Conservation (phyloP, 2,113 vertebrate genomes). For the Coracopsis vasa region DNA sequence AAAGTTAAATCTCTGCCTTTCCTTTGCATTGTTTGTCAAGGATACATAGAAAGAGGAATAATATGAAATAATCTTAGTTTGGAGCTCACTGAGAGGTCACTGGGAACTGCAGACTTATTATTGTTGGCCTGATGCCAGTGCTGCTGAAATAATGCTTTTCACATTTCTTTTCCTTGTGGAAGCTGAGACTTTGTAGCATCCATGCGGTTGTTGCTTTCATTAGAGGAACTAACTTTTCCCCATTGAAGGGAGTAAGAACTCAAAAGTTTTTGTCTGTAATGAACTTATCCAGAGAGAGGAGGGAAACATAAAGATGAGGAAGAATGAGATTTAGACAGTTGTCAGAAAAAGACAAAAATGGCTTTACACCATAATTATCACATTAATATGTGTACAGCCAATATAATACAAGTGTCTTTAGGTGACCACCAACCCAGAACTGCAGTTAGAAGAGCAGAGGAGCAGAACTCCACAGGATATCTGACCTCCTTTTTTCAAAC, state of each 20-base stretch:
- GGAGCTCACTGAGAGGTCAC: neutral
- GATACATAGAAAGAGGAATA: neutral
- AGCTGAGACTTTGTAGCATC: neutral
- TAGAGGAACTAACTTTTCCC: neutral
- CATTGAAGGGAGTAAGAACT: neutral
- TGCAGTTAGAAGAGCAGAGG: neutral
- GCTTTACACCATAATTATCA: neutral
- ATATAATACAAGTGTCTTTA: neutral
- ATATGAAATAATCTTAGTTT: neutral
- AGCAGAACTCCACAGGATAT: accelerated
- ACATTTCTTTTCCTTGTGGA: neutral
- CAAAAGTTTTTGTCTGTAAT: neutral
- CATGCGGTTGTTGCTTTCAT: neutral
- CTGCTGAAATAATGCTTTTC: neutral
- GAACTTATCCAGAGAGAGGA: neutral
- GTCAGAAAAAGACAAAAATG: neutral
- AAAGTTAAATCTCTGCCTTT: neutral
- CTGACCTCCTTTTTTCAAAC: neutral
- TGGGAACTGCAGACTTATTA: neutral
- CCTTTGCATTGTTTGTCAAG: neutral
- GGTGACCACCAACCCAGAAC: neutral
- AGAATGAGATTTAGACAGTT: neutral
- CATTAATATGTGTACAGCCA: accelerated
- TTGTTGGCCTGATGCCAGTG: neutral
- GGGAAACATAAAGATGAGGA: neutral